Base-by-base conservation (phyloP, 2,888 invertebrate genomes). In the Microctonus aethiopoides region DNA sequence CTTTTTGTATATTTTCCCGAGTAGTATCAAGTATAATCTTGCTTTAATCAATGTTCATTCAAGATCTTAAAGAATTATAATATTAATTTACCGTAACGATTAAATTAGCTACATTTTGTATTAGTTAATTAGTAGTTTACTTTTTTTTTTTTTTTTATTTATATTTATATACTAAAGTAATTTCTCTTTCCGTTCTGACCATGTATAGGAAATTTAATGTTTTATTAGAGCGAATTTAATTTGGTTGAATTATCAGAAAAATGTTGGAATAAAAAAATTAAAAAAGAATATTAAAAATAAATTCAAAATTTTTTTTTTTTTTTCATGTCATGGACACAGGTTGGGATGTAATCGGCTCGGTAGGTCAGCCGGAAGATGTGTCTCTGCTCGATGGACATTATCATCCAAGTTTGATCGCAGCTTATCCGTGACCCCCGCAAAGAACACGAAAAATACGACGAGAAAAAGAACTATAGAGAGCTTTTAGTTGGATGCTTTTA, bases 341-440 rank as follows among this genome's bases (percentile, higher is more conserved):
- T 56, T 36, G 39, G 39, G 46, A 68, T 34, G 63, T 64, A 69
- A 69, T 69, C 64, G 69, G 52, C 46, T 54, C 10, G 56, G 63
- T 57, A 63, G 63, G 60, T 69, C 51, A 41, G 51, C 51, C 64
- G 64, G 51, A 64, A 69, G 64, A 57, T 36, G 63, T 46, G 52
- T 34, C 64, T 60, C 57, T 46, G 16, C 56, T 22, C 32, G 16
- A 16, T 46, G 46, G 57, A 68, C 63, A 56, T 63, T 68, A 68
- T 68, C 68, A 56, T 41, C 4, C 34, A 29, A 20, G 41, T 56
- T 68, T 59, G 26, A 69, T 65, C 68, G 63, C 20, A 46, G 57
- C 16, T 68, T 56, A 68, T 68, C 64, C 51, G 59, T 60, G 60
- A 64, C 20, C 63, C 57, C 24, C 39, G 20, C 9, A 20, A 57